Conservation (phyloP, 2,797 vertebrate genomes). For the Chaetophractus vellerosus region DNA sequence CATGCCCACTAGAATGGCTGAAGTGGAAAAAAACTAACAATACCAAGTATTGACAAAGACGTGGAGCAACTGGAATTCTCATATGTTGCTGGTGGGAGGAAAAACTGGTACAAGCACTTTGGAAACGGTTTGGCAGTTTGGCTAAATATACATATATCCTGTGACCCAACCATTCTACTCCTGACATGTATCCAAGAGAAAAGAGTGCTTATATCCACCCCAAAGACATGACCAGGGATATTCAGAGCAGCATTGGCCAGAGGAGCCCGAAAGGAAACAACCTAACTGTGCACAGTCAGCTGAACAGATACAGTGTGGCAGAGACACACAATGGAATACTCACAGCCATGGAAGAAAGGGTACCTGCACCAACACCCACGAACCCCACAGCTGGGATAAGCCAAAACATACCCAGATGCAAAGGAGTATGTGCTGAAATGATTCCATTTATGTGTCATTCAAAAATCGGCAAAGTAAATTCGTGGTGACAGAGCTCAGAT, state of each 20-base stretch:
- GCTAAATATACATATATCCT: neutral
- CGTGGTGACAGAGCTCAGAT: neutral
- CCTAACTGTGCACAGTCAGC: too few species aligned
- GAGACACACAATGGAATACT: neutral
- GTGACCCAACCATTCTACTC: neutral
- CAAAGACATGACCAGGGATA: neutral
- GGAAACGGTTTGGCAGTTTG: neutral
- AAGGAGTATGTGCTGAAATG: neutral
- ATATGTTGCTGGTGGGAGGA: neutral
- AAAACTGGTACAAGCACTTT: neutral
- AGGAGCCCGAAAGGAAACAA: neutral
- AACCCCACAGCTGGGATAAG: neutral
- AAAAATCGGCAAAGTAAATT: neutral
- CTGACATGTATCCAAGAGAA: neutral
- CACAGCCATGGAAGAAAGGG: neutral
- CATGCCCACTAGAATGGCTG: neutral
- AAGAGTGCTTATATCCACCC: neutral
- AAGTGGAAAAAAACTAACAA: neutral
- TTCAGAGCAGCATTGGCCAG: neutral
- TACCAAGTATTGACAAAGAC: too few species aligned
- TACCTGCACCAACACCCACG: neutral
- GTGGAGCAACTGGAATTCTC: neutral
- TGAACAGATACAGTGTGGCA: neutral
- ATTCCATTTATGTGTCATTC: neutral
- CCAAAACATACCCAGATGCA: neutral